These are phyloP conservation scores for Euplexia lucipara DNA, from an alignment of 2,888 invertebrate species.

Conservation along the genomic window DNA sequence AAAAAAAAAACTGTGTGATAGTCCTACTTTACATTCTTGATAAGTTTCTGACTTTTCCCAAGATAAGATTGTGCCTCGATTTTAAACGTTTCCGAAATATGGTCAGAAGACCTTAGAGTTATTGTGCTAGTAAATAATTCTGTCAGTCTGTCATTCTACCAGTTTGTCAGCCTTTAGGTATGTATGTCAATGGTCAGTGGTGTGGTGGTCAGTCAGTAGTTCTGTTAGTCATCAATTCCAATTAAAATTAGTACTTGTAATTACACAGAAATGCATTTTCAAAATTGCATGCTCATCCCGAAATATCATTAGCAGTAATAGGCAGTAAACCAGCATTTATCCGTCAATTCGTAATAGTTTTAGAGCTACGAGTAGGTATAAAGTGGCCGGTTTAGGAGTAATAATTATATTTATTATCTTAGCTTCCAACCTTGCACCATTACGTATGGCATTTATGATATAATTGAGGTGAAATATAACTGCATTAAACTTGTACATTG, in stretches of 20 bases:
- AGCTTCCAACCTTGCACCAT: slow-evolving; percentile 27
- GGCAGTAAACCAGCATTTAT: slow-evolving; percentile 21
- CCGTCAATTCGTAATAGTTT: slow-evolving; percentile 28
- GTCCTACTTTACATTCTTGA: no score
- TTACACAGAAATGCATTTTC: slow-evolving; percentile 8
- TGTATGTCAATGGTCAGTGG: no score
- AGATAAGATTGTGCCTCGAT: no score
- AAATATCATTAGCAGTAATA: slow-evolving; percentile 26
- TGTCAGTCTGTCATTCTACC: no score
- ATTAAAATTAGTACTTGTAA: neutral
- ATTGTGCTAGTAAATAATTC: no score
- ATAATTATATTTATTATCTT: slow-evolving; percentile 22
- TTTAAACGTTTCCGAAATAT: no score
- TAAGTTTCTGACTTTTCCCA: no score
- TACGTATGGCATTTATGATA: slow-evolving; percentile 46
- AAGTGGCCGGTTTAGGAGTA: slow-evolving; percentile 16
- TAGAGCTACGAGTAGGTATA: slow-evolving; percentile 8
- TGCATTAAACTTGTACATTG: slow-evolving; percentile 30
- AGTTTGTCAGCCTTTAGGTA: no score
- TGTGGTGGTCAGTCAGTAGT: no score
- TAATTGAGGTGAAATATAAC: slow-evolving; percentile 48
- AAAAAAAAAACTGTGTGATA: no score
- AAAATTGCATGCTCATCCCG: slow-evolving; percentile 10
- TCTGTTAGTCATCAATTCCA: neutral
- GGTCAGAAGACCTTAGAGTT: no score